Evolutionary conservation across 2,113 vertebrate genomes (phyloP), one percentile per base, ranked within the genome.

Genomic region (Pedionomus torquatus): DNA sequence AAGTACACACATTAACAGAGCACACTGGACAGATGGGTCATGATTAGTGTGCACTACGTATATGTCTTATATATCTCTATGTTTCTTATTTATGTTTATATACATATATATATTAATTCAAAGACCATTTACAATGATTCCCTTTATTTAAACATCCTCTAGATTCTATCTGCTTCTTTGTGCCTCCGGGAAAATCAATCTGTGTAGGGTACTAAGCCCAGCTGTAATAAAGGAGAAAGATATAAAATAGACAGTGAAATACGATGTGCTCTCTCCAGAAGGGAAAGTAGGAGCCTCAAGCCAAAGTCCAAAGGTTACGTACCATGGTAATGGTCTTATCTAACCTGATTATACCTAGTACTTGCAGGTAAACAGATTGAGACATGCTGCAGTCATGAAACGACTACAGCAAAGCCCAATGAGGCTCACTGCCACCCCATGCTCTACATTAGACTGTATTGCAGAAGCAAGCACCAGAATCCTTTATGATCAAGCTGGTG

Each of bases 271-370:
- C 70, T 79, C 83, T 92, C 44, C 81, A 93, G 89, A 89, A 94
- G 81, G 92, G 61, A 96, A 87, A 93, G 89, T 5, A 87, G 87
- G 55, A 95, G 95, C 97, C 95, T 92, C 74, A 17, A 97, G 96
- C 96, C 91, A 96, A 96, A 96, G 94, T 97, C 97, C 95, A 97
- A 97, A 97, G 95, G 97, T 97, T 95, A 95, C 19, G 2, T 55
- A 24, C 2, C 2, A 0, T 84, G 89, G 80, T 92, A 96, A 97
- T 96, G 89, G 92, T 90, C 96, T 96, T 84, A 87, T 54, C 86
- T 97, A 97, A 97, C 95, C 83, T 72, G 92, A 92, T 97, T 97
- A 97, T 89, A 81, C 77, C 80, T 82, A 52, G 51, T 52, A 77
- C 74, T 93, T 72, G 72, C 95, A 95, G 92, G 92, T 91, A 95